Evolutionary conservation across 1,140 invertebrate species (phyloP), one percentile per base, ranked within the genome.

Genomic region (Riptortus pedestris): DNA sequence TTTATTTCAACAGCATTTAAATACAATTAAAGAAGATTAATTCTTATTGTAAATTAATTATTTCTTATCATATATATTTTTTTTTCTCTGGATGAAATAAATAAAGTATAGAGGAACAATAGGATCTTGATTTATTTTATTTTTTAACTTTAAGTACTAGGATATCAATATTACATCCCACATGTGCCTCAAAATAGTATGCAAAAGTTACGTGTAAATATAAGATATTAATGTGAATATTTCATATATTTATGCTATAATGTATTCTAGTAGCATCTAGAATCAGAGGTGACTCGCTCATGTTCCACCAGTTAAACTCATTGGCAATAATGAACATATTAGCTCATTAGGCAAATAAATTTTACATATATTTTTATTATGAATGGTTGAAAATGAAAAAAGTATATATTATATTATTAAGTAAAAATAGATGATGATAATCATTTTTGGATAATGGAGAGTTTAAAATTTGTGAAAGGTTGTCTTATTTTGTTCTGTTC

Each of bases 301-400:
- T 55, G 24, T 55, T 55, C 20, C 51, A 55, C 22, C 24, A 18
- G 18, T 27, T 24, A 55, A 24, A 55, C 51, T 55, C 51, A 55
- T 55, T 55, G 51, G 51, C 51, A 55, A 55, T 55, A 55, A 55
- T 55, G 20, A 24, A 24, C 24, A 24, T 55, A 55, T 55, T 55
- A 55, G 51, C 51, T 55, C 51, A 55, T 16, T 55, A 55, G 51
- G 24, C 24, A 2, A 9, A 55, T 52, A 55, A 55, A 55, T 55
- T 55, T 55, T 55, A 55, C 51, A 55, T 55, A 55, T 55, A 55
- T 55, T 55, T 55, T 55, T 55, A 55, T 24, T 55, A 55, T 55
- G 51, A 55, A 55, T 55, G 51, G 51, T 55, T 55, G 22, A 55
- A 55, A 55, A 24, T 55, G 16, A 24, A 24, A n/a, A 55, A 24